These are phyloP conservation scores for Serripes groenlandicus DNA, from an alignment of 2,888 invertebrate genomes.

Conservation along the genomic window DNA sequence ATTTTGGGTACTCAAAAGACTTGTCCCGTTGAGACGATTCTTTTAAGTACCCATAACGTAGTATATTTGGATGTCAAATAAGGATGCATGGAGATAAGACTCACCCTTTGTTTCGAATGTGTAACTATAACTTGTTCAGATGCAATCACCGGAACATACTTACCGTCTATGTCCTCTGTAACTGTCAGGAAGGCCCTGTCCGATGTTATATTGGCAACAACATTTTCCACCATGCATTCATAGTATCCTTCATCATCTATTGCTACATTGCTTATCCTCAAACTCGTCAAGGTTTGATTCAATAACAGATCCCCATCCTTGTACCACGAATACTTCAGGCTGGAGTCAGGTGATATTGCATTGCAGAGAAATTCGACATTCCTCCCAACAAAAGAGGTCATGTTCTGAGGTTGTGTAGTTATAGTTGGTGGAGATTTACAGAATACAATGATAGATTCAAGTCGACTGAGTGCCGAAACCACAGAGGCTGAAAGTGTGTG, in stretches of 20 bases:
- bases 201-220: constrained; percentile 44
- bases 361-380: constrained; percentile 26
- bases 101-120: too few species aligned
- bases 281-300: background rate
- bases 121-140: too few species aligned
- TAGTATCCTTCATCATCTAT: constrained; percentile 24
- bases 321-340: constrained; percentile 41
- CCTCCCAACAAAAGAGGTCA: constrained; percentile 22
- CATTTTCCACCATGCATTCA: constrained; percentile 45
- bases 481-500: constrained; percentile 4
- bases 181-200: constrained; percentile 13
- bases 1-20: too few species aligned
- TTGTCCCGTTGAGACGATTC: too few species aligned
- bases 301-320: constrained; percentile 21
- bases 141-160: too few species aligned
- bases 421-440: constrained; percentile 47
- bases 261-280: constrained; percentile 6
- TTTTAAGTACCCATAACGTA: too few species aligned
- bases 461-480: background rate
- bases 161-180: constrained; percentile 5
- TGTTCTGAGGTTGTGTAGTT: constrained; percentile 10
- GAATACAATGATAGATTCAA: constrained; percentile 38
- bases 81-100: too few species aligned
- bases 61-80: too few species aligned
- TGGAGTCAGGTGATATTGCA: constrained; percentile 22